Base-by-base conservation (phyloP, 1,140 invertebrate genomes). In the Drosophila athabasca region DNA sequence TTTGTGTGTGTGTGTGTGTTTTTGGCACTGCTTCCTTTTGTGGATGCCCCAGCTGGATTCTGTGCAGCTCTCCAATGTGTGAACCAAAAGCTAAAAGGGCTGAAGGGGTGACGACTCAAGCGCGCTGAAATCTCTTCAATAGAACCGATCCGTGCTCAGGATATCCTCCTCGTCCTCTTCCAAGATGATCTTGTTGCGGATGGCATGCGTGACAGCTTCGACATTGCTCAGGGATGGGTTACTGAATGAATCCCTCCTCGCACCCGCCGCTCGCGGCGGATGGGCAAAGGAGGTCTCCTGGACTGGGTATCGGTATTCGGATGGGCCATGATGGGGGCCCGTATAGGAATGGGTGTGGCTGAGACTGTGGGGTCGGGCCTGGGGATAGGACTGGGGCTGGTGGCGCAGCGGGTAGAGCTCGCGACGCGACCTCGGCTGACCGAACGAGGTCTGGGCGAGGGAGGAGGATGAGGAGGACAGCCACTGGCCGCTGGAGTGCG, bases 81-180 rank as follows among this genome's bases (percentile, higher is more conserved):
- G 17, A 19, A 19, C 17, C 0, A 9, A 9, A 17, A 22, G 1
- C 8, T 13, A 24, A 58, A 26, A 35, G 24, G 7, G 17, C 24
- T 13, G 24, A 62, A 59, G 41, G 52, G 50, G 57, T 26, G 24
- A 41, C 67, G 58, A 69, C 65, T 39, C 39, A 15, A 53, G 39
- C 19, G 68, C 44, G 51, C 44, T 90, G 84, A 89, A 90, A 89
- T 90, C 89, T 83, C 89, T 89, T 90, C 79, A 90, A 90, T 90
- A 90, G 75, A 90, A 90, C 69, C 76, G 81, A 90, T 90, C 89
- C 72, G 69, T 76, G 58, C 81, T 80, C 73, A 80, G 69, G 68
- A 89, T 90, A 62, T 90, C 89, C 67, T 90, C 89, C 62, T 90
- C 89, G 74, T 90, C 89, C 79, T 90, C 89, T 62, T 90, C 89